These are phyloP conservation scores for Girardinus metallicus DNA, from an alignment of 2,797 vertebrate species.

Conservation along the genomic window DNA sequence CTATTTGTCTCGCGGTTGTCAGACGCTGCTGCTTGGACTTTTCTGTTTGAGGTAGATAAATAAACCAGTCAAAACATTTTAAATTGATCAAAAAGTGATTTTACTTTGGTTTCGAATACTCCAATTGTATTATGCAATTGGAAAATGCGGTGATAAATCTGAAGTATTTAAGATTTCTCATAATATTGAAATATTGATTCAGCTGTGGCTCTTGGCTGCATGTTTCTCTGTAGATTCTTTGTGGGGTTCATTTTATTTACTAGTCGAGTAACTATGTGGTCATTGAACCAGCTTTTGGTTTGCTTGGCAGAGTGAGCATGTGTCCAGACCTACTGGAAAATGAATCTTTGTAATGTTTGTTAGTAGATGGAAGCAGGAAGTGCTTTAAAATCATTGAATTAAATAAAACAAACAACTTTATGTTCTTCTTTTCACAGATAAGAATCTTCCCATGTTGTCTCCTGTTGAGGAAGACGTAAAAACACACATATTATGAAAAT, in stretches of 20 bases:
- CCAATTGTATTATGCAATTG: too few relatives aligned
- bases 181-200: background rate
- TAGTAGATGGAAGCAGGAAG: background rate
- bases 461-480: background rate
- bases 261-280: background rate
- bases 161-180: background rate
- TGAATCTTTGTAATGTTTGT: background rate
- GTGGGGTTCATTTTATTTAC: background rate
- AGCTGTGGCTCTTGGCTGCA: background rate
- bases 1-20: constrained; percentile 6
- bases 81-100: background rate
- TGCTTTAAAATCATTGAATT: background rate
- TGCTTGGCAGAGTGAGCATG: background rate
- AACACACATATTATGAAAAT: background rate
- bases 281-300: background rate
- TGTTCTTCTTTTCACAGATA: background rate
- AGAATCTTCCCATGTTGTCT: background rate
- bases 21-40: constrained; percentile 6
- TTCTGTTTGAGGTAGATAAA: constrained; percentile 10
- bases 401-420: too few relatives aligned
- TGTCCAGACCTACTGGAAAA: background rate
- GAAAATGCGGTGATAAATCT: background rate
- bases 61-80: background rate
- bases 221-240: background rate
- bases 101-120: background rate